Base-by-base conservation (phyloP, 2,797 vertebrate species). In the Pseudopleuronectes americanus region DNA sequence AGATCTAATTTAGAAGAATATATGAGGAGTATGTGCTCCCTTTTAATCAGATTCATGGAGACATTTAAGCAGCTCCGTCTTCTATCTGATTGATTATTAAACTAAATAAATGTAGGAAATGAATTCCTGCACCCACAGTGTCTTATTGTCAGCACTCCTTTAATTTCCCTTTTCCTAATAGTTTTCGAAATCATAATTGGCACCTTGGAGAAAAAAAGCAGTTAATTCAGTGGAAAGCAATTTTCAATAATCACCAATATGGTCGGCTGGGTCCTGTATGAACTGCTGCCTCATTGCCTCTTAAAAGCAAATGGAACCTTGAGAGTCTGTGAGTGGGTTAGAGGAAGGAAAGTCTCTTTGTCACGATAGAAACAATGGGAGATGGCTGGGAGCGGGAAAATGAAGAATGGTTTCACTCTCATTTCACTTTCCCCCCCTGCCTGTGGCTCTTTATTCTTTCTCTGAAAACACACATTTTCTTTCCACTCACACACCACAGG, bases 171-270 rank as follows among this genome's bases (percentile, higher is more conserved):
- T 76, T 78, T 74, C 80, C 75, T 48, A 28, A 45, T 16, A 75
- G 57, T 76, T 81, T 80, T 77, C 41, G 8, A 83, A 81, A 86
- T 77, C 59, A 81, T 92, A 92, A 93, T 91, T 91, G 90, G 85
- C 83, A 90, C 88, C 81, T 81, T 89, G 65, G 71, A 84, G 74
- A 51, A 90, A 31, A 31, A 87, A 57, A 55, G 57, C 69, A 80
- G 85, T 71, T 90, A 89, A 88, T 88, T 87, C 81, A 80, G 73
- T 57, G 68, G 38, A 81, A 82, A 79, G 73, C 69, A 63, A 62
- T 85, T 87, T 90, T 79, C 87, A 86, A 88, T 74, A 76, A 70
- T 70, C 67, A 63, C 68, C 17, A 68, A 70, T 81, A 24, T 54
- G 60, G 68, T 67, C 57, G 56, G 76, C 48, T 64, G 58, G 58